Base-by-base conservation (phyloP, 2,113 vertebrate genomes). In the Sander vitreus region DNA sequence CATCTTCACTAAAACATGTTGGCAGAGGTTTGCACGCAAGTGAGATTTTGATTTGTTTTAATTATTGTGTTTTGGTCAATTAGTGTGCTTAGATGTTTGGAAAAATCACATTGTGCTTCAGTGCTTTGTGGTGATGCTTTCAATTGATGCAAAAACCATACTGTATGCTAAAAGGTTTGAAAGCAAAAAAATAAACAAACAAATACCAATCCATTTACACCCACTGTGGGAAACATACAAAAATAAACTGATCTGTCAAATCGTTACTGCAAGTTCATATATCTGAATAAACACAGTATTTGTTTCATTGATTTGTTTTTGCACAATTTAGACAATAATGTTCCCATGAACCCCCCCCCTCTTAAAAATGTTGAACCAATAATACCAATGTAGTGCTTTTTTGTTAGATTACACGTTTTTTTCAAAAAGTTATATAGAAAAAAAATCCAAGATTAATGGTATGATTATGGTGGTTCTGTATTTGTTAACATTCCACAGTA, bases 111-210 rank as follows among this genome's bases (percentile, higher is more conserved):
- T 51, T 65, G 19, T 57, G 43, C 23, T 78, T 75, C 27, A 50
- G 50, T 33, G 47, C 45, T 73, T 87, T 81, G 70, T 1, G 12
- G 73, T 70, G 13, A 7, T 12, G n/a, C 23, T 77, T 85, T 83
- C 27, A 77, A 63, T n/a, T 5, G 5, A 53, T 64, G 18, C 2
- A 51, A 70, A 76, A 76, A 72, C 13, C 25, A 69, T 65, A 83
- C 3, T 63, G 47, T 25, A 3, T 15, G 21, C 30, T 65, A 50
- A 73, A 73, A 39, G 14, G 12, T 76, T 76, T 85, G 9, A 70
- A 88, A 85, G 73, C 19, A 54, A 68, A 43, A n/a, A n/a, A n/a
- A n/a, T n/a, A n/a, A n/a, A 45, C 18, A 87, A 85, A 87, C 55
- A 75, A 83, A 87, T 70, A 63, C 5, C 3, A 71, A 55, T 77